Conservation (phyloP, 2,888 invertebrate genomes). For the Hymenopus coronatus region DNA sequence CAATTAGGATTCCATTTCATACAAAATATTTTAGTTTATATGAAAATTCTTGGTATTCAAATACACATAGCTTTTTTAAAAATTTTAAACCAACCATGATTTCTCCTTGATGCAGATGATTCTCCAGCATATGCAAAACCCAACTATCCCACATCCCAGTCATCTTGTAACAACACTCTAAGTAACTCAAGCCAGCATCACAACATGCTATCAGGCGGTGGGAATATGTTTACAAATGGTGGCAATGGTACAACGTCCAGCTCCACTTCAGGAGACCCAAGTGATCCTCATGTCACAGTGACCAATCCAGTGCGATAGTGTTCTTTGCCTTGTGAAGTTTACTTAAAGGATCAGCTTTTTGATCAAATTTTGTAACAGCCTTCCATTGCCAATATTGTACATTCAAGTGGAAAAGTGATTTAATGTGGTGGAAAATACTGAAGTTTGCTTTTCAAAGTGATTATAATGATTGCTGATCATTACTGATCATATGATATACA, state of each 20-base stretch:
- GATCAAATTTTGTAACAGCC: not conserved
- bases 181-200: constrained; percentile 17
- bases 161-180: constrained; percentile 22
- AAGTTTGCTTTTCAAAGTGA: not conserved
- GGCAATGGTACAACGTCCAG: constrained; percentile 16
- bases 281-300: not conserved
- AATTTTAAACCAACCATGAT: not conserved
- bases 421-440: not conserved
- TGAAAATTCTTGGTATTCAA: not conserved
- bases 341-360: not conserved
- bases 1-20: not conserved
- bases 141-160: constrained; percentile 27
- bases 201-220: constrained; percentile 4
- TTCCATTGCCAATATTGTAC: not conserved
- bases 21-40: not conserved
- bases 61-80: not conserved
- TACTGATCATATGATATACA: not conserved
- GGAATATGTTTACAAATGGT: constrained; percentile 13
- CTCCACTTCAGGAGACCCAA: constrained; percentile 15
- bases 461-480: not conserved
- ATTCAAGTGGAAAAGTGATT: not conserved
- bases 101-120: constrained; percentile 20
- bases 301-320: not conserved
- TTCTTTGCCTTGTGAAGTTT: not conserved
- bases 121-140: constrained; percentile 25